Evolutionary conservation across 2,888 invertebrate genomes (phyloP).

Genomic region (Heliconius ismenius): DNA sequence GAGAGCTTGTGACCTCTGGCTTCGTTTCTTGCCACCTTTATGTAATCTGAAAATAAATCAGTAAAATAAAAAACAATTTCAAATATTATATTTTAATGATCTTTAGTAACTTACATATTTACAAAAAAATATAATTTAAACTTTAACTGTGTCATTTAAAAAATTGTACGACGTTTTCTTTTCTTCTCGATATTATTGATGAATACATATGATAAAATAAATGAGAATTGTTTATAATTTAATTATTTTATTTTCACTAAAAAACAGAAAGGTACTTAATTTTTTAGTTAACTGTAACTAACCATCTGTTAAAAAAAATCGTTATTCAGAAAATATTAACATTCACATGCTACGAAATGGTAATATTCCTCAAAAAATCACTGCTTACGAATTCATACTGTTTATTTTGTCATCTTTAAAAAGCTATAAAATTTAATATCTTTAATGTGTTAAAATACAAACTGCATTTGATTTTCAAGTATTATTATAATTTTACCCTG

Average conservation of each 20-base stretch:
- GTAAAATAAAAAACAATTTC: constrained; percentile 34
- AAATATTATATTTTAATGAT: constrained; percentile 45
- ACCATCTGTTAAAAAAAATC: neutral
- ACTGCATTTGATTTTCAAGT: constrained; percentile 15
- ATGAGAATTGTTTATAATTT: neutral
- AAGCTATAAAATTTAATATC: constrained; percentile 22
- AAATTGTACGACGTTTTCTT: neutral
- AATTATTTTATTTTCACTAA: neutral
- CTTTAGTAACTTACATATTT: constrained; percentile 49
- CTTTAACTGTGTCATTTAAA: constrained; percentile 30
- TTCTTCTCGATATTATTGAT: neutral
- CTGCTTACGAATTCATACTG: neutral
- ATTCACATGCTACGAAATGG: neutral
- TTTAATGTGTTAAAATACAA: constrained; percentile 22
- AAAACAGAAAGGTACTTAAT: neutral
- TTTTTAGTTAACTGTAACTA: neutral
- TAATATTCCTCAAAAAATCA: neutral
- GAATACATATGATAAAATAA: neutral
- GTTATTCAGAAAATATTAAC: neutral
- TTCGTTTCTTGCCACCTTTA: too few relatives aligned
- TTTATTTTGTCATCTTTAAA: constrained; percentile 5
- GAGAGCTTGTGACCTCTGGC: too few relatives aligned
- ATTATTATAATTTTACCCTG: constrained; percentile 23
- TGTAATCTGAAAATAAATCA: neutral
- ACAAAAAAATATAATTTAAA: constrained; percentile 46